phyloP scores from a whole-genome alignment of 2,888 invertebrate species.

The Myathropa florea region DNA sequence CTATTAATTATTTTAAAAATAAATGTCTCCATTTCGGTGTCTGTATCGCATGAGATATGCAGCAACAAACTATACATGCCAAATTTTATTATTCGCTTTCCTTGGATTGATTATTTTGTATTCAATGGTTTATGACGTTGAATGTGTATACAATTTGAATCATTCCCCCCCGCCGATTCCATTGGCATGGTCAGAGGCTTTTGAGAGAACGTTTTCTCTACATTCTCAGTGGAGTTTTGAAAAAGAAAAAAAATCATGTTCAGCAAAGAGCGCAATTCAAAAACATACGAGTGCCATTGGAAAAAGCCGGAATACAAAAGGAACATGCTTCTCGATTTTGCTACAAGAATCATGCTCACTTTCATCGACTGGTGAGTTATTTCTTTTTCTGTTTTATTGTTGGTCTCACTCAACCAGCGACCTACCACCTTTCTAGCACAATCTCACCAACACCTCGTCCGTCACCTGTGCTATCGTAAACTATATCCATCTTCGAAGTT shows the following conservation, averaged over 20 bases:
- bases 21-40: slow-evolving; percentile 3
- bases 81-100: slow-evolving; percentile 31
- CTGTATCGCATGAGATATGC: background rate
- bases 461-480: slow-evolving; percentile 55
- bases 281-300: background rate
- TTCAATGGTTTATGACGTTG: background rate
- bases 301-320: background rate
- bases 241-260: background rate
- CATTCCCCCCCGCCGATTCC: background rate
- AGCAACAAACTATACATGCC: background rate
- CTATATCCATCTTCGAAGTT: slow-evolving; percentile 17
- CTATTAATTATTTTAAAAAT: slow-evolving; percentile 2
- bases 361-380: background rate
- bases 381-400: slow-evolving; percentile 1
- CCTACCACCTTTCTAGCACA: background rate
- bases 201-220: slow-evolving; percentile 2
- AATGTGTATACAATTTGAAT: slow-evolving; percentile 7
- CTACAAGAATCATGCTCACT: slow-evolving; percentile 42
- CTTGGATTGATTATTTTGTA: slow-evolving; percentile 29
- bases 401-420: background rate
- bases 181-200: background rate
- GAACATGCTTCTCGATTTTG: slow-evolving; percentile 29
- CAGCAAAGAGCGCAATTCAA: slow-evolving; percentile 20
- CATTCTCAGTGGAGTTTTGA: background rate
- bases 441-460: slow-evolving; percentile 3